A percentile compares a stretch with the other conserved stretches of the same genome.
Evolutionary conservation across 2,797 vertebrate genomes (phyloP).

Genomic region (Vireo griseus): DNA sequence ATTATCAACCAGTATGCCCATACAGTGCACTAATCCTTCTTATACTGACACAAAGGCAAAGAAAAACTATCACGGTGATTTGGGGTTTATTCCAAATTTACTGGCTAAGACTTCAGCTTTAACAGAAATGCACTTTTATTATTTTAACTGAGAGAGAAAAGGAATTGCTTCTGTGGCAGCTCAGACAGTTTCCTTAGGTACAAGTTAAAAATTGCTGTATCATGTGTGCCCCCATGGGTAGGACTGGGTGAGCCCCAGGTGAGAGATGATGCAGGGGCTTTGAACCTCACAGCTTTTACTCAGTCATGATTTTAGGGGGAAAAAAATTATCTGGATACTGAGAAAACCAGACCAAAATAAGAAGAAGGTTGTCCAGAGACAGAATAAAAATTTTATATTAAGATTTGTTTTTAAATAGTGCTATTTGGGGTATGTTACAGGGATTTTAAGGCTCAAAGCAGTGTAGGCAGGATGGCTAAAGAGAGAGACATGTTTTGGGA

Average conservation of each 20-base stretch:
- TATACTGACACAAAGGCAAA: conserved; percentile 64
- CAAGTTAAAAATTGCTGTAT: background rate
- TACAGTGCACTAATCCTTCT: conserved; percentile 66
- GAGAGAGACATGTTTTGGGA: background rate
- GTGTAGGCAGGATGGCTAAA: background rate
- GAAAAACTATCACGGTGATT: conserved; percentile 60
- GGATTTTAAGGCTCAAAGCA: background rate
- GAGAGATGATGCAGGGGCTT: background rate
- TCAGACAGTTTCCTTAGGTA: background rate
- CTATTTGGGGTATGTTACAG: background rate
- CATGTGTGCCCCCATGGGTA: background rate
- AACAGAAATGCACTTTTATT: conserved; percentile 54
- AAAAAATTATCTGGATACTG: background rate
- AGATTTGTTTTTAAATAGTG: background rate
- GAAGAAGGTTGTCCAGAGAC: background rate
- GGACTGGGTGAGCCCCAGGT: background rate
- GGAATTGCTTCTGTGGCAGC: conserved; percentile 13
- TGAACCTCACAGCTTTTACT: background rate
- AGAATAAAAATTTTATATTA: background rate
- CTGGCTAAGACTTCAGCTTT: conserved; percentile 45
- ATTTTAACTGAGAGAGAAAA: conserved; percentile 39
- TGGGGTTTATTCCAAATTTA: conserved; percentile 59
- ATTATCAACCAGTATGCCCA: conserved; percentile 58
- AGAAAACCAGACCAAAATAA: background rate
- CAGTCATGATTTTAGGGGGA: background rate